Evolutionary conservation across 2,888 invertebrate genomes (phyloP), one percentile per base, ranked within the genome.

Genomic region (Hecatera dysodea): DNA sequence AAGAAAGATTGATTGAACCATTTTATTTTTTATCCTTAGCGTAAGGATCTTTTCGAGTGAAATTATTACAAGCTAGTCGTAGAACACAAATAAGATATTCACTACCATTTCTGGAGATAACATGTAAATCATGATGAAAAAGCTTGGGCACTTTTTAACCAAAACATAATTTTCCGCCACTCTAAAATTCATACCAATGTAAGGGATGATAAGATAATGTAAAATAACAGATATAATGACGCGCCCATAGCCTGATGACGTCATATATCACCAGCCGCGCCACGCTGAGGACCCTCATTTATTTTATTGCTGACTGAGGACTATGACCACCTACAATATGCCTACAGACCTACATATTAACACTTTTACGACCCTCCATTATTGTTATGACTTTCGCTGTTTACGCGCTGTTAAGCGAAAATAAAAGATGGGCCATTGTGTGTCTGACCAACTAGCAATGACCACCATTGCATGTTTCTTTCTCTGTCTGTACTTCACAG

Each of bases 251-350:
- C 62, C 61, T 57, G 48, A 71, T 91, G 88, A 91, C 89, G 90
- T 92, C 90, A 92, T 65, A 69, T 67, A 76, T 75, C 81, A 81
- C 79, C 82, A 85, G 86, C 85, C 82, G 80, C 80, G 57, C 65
- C 67, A 62, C 82, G 78, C 66, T 80, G 70, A 84, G 83, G 82
- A 84, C 85, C 87, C 89, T 90, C 89, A 82, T 91, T 89, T 84
- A 89, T 90, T 92, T 91, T 92, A 93, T 91, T 88, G 84, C 87
- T 72, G 79, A 72, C 85, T 80, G 71, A 85, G 85, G 82, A 64
- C 68, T 70, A 79, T 66, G 71, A 42, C 65, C 57, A 76, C 75
- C 69, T 65, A 83, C 72, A 78, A 74, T 79, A 69, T 78, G 71
- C 80, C 72, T 72, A 72, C 72, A 78, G 72, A 72, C 46, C 52